Conservation (phyloP, 2,113 vertebrate genomes). For the Vanacampus margaritifer region DNA sequence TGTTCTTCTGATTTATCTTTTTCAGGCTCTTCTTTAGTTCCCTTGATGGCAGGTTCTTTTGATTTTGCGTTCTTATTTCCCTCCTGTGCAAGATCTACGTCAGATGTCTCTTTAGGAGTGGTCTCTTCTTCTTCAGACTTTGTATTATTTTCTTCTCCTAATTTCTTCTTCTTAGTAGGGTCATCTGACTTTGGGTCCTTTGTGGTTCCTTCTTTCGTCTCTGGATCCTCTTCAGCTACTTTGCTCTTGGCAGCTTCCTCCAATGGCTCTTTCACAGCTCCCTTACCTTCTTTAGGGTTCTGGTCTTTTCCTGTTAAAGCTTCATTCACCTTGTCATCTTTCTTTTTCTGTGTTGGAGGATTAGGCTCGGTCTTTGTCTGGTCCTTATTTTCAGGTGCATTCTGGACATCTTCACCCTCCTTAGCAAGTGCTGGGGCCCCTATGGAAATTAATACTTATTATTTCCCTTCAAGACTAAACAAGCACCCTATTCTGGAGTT, state of each 20-base stretch:
- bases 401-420: not conserved
- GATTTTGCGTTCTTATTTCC: not conserved
- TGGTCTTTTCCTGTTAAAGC: no score
- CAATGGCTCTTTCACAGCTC: not conserved
- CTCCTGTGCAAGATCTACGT: not conserved
- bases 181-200: not conserved
- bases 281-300: not conserved
- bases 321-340: not conserved
- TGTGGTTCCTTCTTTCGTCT: not conserved
- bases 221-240: not conserved
- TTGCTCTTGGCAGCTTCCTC: not conserved
- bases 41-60: not conserved
- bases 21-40: not conserved
- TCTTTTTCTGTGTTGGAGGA: not conserved
- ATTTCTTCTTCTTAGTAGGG: rapidly evolving
- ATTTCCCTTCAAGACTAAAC: not conserved
- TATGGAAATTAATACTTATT: not conserved
- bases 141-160: no score
- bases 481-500: no score
- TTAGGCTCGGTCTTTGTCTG: not conserved
- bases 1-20: not conserved
- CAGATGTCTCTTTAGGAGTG: not conserved
- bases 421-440: not conserved
- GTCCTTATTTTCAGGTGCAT: not conserved
- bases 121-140: not conserved